These are phyloP conservation scores for Oostethus manadensis DNA, from an alignment of 2,113 vertebrate species.

Conservation along the genomic window DNA sequence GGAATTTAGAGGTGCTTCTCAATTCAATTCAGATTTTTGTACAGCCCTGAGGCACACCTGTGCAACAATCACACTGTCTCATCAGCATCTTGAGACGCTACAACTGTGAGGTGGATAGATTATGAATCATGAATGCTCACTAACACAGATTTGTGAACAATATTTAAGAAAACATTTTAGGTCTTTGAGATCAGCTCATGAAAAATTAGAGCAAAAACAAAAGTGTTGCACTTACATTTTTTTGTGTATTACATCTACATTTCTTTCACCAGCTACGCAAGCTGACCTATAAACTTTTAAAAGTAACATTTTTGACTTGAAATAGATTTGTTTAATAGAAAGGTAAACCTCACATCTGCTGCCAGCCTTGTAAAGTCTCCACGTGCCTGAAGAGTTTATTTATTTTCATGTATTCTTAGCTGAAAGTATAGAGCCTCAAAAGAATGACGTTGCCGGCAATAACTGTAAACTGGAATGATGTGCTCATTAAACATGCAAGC, in stretches of 20 bases:
- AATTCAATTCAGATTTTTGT: too few species aligned
- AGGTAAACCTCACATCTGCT: constrained; percentile 47
- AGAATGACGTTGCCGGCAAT: constrained; percentile 26
- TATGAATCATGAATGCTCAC: too few species aligned
- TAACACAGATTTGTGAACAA: too few species aligned
- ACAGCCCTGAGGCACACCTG: too few species aligned
- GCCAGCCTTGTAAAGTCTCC: constrained; percentile 47
- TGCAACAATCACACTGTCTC: too few species aligned
- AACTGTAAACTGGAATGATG: constrained; percentile 41
- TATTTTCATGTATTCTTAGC: constrained; percentile 32
- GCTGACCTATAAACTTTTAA: constrained; percentile 17
- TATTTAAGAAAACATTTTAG: too few species aligned
- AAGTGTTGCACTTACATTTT: too few species aligned
- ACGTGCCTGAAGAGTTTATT: constrained; percentile 30
- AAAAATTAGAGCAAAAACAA: too few species aligned
- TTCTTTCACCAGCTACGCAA: not conserved
- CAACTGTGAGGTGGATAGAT: too few species aligned
- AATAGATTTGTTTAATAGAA: constrained; percentile 54
- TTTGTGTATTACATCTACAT: not conserved
- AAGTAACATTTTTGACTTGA: constrained; percentile 19
- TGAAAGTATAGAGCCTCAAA: constrained; percentile 13
- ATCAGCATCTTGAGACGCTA: too few species aligned
- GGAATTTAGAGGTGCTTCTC: too few species aligned
- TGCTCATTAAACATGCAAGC: constrained; percentile 39
- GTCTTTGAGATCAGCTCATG: too few species aligned